Percentiles rank a stretch among this genome's conserved stretches.
Conservation (phyloP, 2,113 vertebrate species). For the Melanotaenia duboulayi region DNA sequence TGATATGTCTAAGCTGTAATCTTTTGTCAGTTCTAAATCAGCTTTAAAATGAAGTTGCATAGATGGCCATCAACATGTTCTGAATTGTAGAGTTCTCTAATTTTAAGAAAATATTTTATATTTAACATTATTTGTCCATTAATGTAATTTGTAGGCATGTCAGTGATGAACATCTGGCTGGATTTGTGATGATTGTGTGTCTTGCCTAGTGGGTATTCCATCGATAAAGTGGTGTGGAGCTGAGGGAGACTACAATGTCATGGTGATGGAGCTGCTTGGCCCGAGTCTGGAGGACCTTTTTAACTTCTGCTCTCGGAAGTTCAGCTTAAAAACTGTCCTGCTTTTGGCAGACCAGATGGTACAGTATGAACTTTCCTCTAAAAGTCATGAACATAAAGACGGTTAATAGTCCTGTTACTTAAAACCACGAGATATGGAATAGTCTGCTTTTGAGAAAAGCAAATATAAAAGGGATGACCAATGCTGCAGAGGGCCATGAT, state of each 20-base stretch:
- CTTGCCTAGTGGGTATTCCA: slow-evolving; percentile 90
- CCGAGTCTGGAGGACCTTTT: slow-evolving; percentile 97
- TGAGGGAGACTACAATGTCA: slow-evolving; percentile 97
- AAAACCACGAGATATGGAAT: neutral
- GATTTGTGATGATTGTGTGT: slow-evolving; percentile 13
- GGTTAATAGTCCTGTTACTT: neutral
- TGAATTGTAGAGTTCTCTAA: too few relatives aligned
- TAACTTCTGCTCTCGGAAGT: slow-evolving; percentile 98
- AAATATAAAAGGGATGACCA: neutral
- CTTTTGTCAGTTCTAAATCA: too few relatives aligned
- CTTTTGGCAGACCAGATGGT: slow-evolving; percentile 98
- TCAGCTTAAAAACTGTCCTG: slow-evolving; percentile 97
- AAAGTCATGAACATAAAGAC: neutral
- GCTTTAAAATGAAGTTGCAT: neutral
- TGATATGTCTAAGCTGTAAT: neutral
- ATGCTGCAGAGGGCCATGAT: neutral
- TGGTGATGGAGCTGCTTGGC: slow-evolving; percentile 97
- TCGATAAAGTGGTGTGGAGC: slow-evolving; percentile 99
- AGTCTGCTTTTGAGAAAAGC: neutral
- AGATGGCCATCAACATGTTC: neutral
- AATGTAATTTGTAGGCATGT: too few relatives aligned
- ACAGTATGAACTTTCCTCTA: slow-evolving; percentile 40
- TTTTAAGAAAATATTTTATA: too few relatives aligned
- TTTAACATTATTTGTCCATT: too few relatives aligned
- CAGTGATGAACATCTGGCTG: too few relatives aligned